phyloP scores from a whole-genome alignment of 2,113 vertebrate species.

The Ceyx margarethae region DNA sequence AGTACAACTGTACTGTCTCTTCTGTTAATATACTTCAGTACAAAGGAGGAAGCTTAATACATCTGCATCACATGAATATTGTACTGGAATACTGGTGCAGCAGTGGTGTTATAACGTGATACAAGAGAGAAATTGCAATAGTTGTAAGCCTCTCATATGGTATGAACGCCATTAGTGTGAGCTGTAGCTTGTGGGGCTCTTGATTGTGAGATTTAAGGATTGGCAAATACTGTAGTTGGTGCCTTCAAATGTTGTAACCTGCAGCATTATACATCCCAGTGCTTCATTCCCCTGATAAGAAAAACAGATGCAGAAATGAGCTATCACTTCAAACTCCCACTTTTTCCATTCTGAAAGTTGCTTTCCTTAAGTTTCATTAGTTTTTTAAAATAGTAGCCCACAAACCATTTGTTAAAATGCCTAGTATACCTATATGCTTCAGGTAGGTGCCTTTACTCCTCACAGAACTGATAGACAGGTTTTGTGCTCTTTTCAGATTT shows the following conservation, averaged over 20 bases:
- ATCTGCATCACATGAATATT: constrained; percentile 46
- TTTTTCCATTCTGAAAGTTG: background rate
- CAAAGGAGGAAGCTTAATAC: constrained; percentile 25
- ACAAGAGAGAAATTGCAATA: background rate
- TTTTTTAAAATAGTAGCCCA: constrained; percentile 13
- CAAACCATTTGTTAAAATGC: constrained; percentile 23
- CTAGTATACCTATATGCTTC: background rate
- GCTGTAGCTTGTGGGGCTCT: background rate
- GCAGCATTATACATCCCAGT: background rate
- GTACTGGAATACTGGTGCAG: background rate
- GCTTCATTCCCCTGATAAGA: constrained; percentile 22
- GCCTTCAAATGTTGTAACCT: background rate
- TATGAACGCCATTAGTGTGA: constrained; percentile 30
- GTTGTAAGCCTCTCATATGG: background rate
- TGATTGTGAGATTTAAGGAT: background rate
- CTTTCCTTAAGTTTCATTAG: background rate
- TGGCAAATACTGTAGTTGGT: background rate
- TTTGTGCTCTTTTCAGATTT: background rate
- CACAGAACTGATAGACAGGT: background rate
- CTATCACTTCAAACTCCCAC: background rate
- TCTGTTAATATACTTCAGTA: constrained; percentile 28
- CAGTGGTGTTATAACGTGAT: background rate
- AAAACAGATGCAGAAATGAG: constrained; percentile 35
- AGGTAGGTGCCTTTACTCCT: background rate
- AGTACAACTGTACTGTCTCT: background rate